Evolutionary conservation across 2,888 invertebrate species (phyloP).

Genomic region (Drosophila histrio): DNA sequence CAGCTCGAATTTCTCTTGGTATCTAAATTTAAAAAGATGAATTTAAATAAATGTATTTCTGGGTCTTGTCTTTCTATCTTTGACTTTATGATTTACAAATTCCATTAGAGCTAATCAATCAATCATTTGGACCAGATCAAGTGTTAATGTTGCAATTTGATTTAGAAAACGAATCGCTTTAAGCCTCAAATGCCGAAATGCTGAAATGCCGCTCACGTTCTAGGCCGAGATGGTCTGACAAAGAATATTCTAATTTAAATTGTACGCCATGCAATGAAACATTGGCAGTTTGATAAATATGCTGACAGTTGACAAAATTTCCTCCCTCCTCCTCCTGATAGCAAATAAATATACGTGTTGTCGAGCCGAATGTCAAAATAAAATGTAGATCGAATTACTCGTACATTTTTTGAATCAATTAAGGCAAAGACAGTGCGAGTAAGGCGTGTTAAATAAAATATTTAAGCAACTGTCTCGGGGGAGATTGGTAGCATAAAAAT

Average conservation of each 20-base stretch:
- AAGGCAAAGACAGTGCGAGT: conserved; percentile 34
- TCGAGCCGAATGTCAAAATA: conserved; percentile 32
- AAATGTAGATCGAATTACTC: conserved; percentile 57
- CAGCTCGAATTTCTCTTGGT: no score
- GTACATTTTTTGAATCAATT: conserved; percentile 59
- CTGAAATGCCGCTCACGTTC: conserved; percentile 39
- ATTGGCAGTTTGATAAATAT: conserved; percentile 26
- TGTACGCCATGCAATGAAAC: conserved; percentile 38
- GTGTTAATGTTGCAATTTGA: conserved; percentile 36
- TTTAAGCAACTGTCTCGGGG: conserved; percentile 43
- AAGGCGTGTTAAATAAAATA: conserved; percentile 56
- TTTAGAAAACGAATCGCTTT: conserved; percentile 12
- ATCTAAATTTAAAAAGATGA: no score
- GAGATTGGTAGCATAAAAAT: conserved; percentile 31
- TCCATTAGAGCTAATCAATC: conserved; percentile 24
- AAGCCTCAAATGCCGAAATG: conserved; percentile 1
- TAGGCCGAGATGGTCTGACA: conserved; percentile 1
- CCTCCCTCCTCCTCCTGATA: not conserved
- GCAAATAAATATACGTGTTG: conserved; percentile 20
- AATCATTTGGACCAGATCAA: not conserved
- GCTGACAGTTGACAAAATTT: conserved; percentile 24
- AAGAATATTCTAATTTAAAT: conserved; percentile 41
- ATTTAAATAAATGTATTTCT: no score
- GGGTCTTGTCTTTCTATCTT: no score
- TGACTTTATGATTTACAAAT: conserved; percentile 23